phyloP scores from a whole-genome alignment of 2,797 vertebrate species.

The Halcyon badia region DNA sequence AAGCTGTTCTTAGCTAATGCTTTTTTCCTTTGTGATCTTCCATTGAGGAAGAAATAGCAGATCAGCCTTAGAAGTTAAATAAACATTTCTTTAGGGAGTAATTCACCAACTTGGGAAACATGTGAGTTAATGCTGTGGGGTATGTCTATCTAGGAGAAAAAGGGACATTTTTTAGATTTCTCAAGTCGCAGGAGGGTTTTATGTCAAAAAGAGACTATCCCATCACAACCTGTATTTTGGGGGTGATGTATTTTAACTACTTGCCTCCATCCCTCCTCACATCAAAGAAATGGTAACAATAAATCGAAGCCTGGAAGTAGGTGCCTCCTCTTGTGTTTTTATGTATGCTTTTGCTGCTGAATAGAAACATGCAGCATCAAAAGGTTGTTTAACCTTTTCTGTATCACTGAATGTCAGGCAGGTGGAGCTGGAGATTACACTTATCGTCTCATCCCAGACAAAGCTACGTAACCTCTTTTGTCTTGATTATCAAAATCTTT shows the following conservation, averaged over 20 bases:
- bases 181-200: not conserved
- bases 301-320: constrained; percentile 15
- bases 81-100: not conserved
- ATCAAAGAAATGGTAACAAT: not conserved
- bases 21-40: not conserved
- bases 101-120: not conserved
- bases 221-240: not conserved
- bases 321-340: not conserved
- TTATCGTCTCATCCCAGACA: constrained; percentile 54
- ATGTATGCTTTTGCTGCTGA: not conserved
- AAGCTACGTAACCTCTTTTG: not conserved
- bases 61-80: not conserved
- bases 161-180: not conserved
- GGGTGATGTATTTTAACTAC: not conserved
- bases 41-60: not conserved
- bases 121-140: not conserved
- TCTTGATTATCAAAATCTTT: constrained; percentile 11
- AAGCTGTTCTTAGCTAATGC: not conserved
- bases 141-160: not conserved
- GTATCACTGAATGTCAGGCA: constrained; percentile 14
- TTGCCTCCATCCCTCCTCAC: not conserved
- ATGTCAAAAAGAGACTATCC: not conserved
- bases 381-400: constrained; percentile 33
- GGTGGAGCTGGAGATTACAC: constrained; percentile 51
- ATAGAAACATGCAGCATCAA: not conserved